These are phyloP conservation scores for Channallabes apus DNA, from an alignment of 2,797 vertebrate genomes.

Conservation along the genomic window DNA sequence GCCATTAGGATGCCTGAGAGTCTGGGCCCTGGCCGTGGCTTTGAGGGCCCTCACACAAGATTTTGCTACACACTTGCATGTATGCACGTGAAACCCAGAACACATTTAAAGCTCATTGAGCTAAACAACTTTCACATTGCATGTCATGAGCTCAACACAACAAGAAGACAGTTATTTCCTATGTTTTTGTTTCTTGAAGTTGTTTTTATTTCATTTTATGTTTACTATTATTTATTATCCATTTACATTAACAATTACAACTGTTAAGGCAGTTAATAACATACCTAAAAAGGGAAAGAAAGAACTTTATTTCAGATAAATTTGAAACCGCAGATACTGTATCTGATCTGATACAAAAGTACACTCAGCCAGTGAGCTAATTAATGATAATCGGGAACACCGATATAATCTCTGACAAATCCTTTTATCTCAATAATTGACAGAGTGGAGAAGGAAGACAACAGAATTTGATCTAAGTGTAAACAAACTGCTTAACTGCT, in stretches of 20 bases:
- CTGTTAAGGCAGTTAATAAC: background rate
- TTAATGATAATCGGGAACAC: conserved; percentile 66
- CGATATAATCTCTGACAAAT: conserved; percentile 67
- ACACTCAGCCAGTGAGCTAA: conserved; percentile 62
- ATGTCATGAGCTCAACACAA: too few relatives aligned
- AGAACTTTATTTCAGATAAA: conserved; percentile 31
- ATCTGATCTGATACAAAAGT: conserved; percentile 52
- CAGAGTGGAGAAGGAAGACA: conserved; percentile 36
- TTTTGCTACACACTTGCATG: too few relatives aligned
- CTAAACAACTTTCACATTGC: too few relatives aligned
- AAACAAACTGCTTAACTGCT: conserved; percentile 49
- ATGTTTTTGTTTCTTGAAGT: too few relatives aligned
- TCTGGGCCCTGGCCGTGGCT: too few relatives aligned
- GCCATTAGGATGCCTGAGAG: too few relatives aligned
- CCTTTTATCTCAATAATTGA: conserved; percentile 62
- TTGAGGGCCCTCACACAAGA: too few relatives aligned
- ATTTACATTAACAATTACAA: background rate
- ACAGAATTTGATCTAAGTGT: conserved; percentile 30
- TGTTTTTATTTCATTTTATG: background rate
- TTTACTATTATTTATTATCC: background rate
- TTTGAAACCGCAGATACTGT: conserved; percentile 2
- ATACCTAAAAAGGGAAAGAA: conserved; percentile 13
- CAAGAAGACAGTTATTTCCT: too few relatives aligned
- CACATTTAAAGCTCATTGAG: too few relatives aligned
- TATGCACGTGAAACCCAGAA: too few relatives aligned